Evolutionary conservation across 2,797 vertebrate species (phyloP).

Genomic region (Gymnoscopelus braueri): DNA sequence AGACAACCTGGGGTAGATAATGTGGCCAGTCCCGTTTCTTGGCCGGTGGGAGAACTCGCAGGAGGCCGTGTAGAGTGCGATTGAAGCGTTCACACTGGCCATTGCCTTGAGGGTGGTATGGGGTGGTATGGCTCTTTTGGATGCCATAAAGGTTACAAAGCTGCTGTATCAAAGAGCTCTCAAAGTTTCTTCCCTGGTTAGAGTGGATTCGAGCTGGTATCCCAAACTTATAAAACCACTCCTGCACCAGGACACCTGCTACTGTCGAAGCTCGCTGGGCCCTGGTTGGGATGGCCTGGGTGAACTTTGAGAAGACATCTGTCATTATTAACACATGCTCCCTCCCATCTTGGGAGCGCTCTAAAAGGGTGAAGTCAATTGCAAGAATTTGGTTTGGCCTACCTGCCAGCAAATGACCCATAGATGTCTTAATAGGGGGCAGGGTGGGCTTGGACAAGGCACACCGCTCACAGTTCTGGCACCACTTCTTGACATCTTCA

Average conservation of each 20-base stretch:
- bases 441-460: background rate
- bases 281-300: constrained; percentile 10
- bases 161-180: background rate
- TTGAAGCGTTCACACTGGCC: constrained; percentile 15
- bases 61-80: background rate
- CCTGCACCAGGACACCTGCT: background rate
- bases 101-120: constrained; percentile 4
- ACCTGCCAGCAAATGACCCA: background rate
- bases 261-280: constrained; percentile 5
- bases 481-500: background rate
- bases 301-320: constrained; percentile 18
- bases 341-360: background rate
- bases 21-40: background rate
- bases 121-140: background rate
- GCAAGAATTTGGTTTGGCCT: background rate
- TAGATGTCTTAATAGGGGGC: background rate
- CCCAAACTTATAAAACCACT: constrained; percentile 9
- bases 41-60: background rate
- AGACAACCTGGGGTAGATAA: background rate
- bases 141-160: constrained; percentile 5
- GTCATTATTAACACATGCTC: background rate
- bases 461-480: constrained; percentile 7
- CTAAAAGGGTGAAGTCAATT: constrained; percentile 5
- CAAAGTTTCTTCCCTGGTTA: background rate
- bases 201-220: background rate